Evolutionary conservation across 2,797 vertebrate genomes (phyloP).

Genomic region (Hydrophis major): DNA sequence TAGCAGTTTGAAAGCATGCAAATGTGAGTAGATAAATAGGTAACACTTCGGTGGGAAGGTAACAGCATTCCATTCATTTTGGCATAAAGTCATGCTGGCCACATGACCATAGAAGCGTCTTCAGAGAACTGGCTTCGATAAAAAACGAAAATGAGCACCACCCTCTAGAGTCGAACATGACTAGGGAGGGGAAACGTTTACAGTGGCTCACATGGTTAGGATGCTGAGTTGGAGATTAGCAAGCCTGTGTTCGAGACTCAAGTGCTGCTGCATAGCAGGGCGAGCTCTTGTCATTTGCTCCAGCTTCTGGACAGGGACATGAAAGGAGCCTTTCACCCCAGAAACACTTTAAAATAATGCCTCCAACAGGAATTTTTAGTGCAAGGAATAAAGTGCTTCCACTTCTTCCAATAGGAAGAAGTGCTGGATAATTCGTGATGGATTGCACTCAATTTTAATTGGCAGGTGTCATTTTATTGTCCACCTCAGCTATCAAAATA

Average conservation of each 20-base stretch:
- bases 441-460: not conserved
- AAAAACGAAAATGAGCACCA: not conserved
- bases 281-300: not conserved
- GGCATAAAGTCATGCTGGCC: not conserved
- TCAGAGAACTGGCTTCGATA: not conserved
- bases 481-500: not conserved
- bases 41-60: not conserved
- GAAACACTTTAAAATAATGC: not conserved
- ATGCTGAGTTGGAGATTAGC: not conserved
- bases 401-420: not conserved
- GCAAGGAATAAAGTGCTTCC: not conserved
- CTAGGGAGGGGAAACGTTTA: too few relatives aligned
- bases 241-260: not conserved
- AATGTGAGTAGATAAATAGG: not conserved
- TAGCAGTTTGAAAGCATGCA: not conserved
- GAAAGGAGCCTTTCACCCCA: not conserved
- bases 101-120: not conserved
- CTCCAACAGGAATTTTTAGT: not conserved
- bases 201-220: not conserved
- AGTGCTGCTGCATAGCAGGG: not conserved
- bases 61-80: not conserved
- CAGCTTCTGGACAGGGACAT: not conserved
- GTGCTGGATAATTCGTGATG: not conserved
- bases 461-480: not conserved
- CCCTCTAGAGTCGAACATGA: not conserved